These are phyloP conservation scores for Apodemia mormo DNA, from an alignment of 2,888 invertebrate genomes.

Conservation along the genomic window DNA sequence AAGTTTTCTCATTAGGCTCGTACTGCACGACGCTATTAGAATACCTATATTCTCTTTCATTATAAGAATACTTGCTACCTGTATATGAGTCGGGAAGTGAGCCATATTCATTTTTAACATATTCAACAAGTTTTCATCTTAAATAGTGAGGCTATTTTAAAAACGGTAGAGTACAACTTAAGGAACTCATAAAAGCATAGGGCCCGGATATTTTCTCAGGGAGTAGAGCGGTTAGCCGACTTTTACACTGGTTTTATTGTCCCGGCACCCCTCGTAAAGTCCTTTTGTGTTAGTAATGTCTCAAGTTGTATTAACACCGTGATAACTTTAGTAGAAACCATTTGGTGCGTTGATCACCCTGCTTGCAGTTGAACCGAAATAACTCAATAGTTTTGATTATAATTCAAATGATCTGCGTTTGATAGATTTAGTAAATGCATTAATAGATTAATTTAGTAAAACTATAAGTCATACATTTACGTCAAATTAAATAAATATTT, in stretches of 20 bases:
- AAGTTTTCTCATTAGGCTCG: constrained; percentile 76
- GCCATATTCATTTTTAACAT: constrained; percentile 55
- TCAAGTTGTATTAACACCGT: constrained; percentile 71
- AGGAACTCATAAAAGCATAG: constrained; percentile 67
- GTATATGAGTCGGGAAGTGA: constrained; percentile 1
- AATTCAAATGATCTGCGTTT: constrained; percentile 54
- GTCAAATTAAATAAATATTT: too few relatives aligned
- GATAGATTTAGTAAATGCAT: background rate
- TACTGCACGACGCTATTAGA: constrained; percentile 12
- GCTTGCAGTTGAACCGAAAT: constrained; percentile 59
- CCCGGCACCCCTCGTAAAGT: constrained; percentile 64
- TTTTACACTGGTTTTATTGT: constrained; percentile 79
- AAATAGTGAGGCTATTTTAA: constrained; percentile 53
- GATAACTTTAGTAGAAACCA: constrained; percentile 64
- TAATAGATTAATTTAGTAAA: too few relatives aligned
- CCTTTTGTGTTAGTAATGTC: constrained; percentile 71
- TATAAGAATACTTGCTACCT: constrained; percentile 10
- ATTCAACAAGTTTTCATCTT: constrained; percentile 48
- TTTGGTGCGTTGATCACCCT: constrained; percentile 47
- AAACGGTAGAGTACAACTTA: constrained; percentile 52
- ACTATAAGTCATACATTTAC: too few relatives aligned
- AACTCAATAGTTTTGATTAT: constrained; percentile 67
- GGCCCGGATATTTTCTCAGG: constrained; percentile 58
- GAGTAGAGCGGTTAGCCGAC: constrained; percentile 68
- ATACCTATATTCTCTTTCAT: constrained; percentile 13